A percentile compares a stretch with the other conserved stretches of the same genome.
Evolutionary conservation across 2,797 vertebrate genomes (phyloP).

Genomic region (Paedocypris micromegethes): DNA sequence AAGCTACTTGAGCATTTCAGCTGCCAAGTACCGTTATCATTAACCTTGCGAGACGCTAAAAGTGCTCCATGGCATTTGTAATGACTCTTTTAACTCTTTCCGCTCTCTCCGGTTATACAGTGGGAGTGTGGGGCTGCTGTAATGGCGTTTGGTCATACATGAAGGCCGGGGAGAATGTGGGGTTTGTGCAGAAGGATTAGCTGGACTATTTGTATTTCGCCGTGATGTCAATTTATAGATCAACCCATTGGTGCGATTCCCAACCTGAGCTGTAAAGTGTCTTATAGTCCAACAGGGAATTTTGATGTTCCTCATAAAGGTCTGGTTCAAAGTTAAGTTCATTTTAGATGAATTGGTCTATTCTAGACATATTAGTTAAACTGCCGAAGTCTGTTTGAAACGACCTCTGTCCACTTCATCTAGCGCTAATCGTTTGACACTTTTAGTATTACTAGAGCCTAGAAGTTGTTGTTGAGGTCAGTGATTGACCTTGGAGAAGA

Average conservation of each 20-base stretch:
- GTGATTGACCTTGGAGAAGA: no score
- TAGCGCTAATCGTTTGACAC: slow-evolving; percentile 26
- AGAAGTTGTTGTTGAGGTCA: no score
- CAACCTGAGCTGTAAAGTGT: slow-evolving; percentile 32
- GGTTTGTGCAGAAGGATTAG: background rate
- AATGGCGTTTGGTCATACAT: slow-evolving; percentile 9
- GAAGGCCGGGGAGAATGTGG: no score
- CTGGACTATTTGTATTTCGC: slow-evolving; percentile 36
- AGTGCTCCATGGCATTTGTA: slow-evolving; percentile 61
- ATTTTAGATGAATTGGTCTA: slow-evolving; percentile 38
- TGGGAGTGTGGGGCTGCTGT: slow-evolving; percentile 9
- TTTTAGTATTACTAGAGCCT: no score
- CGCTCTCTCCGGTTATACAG: slow-evolving; percentile 44
- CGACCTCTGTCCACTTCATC: slow-evolving; percentile 34
- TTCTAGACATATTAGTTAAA: slow-evolving; percentile 39
- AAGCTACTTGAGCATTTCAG: slow-evolving; percentile 82
- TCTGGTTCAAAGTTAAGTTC: slow-evolving; percentile 37
- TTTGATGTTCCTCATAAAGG: slow-evolving; percentile 39
- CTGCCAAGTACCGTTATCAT: slow-evolving; percentile 76
- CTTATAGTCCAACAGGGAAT: slow-evolving; percentile 37
- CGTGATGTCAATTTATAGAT: slow-evolving; percentile 40
- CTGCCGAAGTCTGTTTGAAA: slow-evolving; percentile 40
- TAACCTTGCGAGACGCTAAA: slow-evolving; percentile 76
- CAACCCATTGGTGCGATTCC: slow-evolving; percentile 32
- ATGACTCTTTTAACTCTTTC: slow-evolving; percentile 69